Percentiles rank a stretch among this genome's conserved stretches.
Evolutionary conservation across 2,797 vertebrate species (phyloP).

Genomic region (Pseudopleuronectes americanus): DNA sequence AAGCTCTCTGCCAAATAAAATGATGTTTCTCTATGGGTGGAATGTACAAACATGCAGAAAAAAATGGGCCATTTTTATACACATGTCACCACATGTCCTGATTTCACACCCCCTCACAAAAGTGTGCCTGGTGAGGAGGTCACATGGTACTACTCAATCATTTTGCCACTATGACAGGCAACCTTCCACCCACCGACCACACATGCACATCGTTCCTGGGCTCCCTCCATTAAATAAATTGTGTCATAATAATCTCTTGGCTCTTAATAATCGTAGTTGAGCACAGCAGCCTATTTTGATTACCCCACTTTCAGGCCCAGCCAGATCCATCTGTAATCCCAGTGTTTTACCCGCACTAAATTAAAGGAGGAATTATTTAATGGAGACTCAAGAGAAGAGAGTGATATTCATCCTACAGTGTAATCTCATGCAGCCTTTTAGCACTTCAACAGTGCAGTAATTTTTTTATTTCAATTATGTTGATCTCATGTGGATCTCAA

Average conservation of each 20-base stretch:
- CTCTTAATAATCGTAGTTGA: constrained; percentile 82
- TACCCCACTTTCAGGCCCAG: constrained; percentile 82
- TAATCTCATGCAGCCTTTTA: constrained; percentile 21
- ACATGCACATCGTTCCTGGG: constrained; percentile 68
- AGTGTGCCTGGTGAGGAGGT: constrained; percentile 69
- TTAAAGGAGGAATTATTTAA: constrained; percentile 77
- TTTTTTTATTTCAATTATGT: constrained; percentile 1
- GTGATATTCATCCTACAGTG: constrained; percentile 57
- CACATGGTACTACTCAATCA: constrained; percentile 75
- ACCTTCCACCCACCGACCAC: constrained; percentile 67
- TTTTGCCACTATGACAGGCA: constrained; percentile 67
- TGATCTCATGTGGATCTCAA: background rate
- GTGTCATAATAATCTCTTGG: constrained; percentile 86
- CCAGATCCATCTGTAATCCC: constrained; percentile 80
- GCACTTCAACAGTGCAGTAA: constrained; percentile 1
- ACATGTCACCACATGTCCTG: constrained; percentile 50
- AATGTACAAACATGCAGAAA: constrained; percentile 23
- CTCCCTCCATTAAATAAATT: constrained; percentile 89
- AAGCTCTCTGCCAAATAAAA: constrained; percentile 54
- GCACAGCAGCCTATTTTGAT: constrained; percentile 83
- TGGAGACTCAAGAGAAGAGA: constrained; percentile 50
- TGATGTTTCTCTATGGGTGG: constrained; percentile 19
- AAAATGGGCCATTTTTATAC: constrained; percentile 32
- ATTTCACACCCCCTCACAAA: constrained; percentile 63
- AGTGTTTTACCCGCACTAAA: constrained; percentile 78